Conservation (phyloP, 2,113 vertebrate species). For the Neolamprologus caudopunctatus region DNA sequence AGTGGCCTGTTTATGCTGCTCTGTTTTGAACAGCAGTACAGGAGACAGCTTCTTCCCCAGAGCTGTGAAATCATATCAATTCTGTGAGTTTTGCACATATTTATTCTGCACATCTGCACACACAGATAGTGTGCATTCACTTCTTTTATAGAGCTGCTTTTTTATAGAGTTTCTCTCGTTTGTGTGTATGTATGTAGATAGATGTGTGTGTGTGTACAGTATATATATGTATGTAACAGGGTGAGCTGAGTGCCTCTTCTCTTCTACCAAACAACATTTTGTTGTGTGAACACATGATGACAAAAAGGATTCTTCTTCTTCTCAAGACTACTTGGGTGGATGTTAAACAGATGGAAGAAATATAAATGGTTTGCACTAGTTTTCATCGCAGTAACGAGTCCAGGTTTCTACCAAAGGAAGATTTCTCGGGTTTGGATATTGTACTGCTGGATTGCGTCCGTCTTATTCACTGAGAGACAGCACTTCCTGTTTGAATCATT, state of each 20-base stretch:
- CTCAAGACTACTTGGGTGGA: not conserved
- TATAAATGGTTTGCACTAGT: not conserved
- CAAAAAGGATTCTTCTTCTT: not conserved
- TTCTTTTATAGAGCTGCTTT: not conserved
- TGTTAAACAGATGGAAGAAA: not conserved
- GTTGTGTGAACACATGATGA: not conserved
- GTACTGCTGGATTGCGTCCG: accelerated
- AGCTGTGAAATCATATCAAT: not conserved
- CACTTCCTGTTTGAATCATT: not conserved
- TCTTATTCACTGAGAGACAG: not conserved
- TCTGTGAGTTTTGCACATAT: not conserved
- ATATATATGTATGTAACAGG: not conserved
- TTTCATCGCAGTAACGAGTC: not conserved
- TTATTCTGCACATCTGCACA: not conserved
- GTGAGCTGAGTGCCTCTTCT: not conserved
- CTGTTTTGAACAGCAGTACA: not conserved
- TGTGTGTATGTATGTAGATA: not conserved
- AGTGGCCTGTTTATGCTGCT: not conserved
- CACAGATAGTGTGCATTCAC: not conserved
- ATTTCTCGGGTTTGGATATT: too few relatives aligned
- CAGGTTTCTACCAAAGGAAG: not conserved
- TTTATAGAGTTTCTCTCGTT: not conserved
- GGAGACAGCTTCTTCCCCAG: not conserved
- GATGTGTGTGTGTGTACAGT: not conserved
- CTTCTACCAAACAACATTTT: not conserved